Conservation (phyloP, 2,113 vertebrate genomes). For the Pachyramphus minor region DNA sequence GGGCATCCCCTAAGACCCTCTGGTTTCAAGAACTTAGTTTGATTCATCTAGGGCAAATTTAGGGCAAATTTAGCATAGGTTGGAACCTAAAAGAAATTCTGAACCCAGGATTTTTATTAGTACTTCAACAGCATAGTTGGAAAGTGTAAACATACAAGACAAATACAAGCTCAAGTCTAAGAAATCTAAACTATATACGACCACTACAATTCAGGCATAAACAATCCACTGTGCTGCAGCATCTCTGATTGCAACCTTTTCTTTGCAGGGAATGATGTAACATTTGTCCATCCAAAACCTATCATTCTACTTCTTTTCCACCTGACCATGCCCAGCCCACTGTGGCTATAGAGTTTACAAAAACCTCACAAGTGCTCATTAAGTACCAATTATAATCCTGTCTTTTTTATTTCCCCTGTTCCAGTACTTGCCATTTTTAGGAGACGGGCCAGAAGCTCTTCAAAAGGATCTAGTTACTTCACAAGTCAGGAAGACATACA, state of each 20-base stretch:
- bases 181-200: not conserved
- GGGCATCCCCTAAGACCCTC: not conserved
- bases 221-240: not conserved
- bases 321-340: not conserved
- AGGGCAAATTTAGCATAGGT: not conserved
- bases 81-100: not conserved
- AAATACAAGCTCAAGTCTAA: not conserved
- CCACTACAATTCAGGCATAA: not conserved
- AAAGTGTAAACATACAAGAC: not conserved
- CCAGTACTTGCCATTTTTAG: not conserved
- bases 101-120: not conserved
- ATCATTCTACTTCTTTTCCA: not conserved
- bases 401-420: not conserved
- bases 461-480: not conserved
- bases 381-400: not conserved
- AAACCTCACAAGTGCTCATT: not conserved
- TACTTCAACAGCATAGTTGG: not conserved
- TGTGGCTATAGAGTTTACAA: not conserved
- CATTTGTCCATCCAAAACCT: not conserved
- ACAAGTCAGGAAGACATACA: not conserved
- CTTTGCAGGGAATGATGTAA: not conserved
- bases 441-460: slow-evolving; percentile 1
- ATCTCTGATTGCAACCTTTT: not conserved
- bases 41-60: not conserved
- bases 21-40: not conserved